A percentile compares a stretch with the other conserved stretches of the same genome.
Evolutionary conservation across 2,113 vertebrate species (phyloP).

Genomic region (Xyrauchen texanus): DNA sequence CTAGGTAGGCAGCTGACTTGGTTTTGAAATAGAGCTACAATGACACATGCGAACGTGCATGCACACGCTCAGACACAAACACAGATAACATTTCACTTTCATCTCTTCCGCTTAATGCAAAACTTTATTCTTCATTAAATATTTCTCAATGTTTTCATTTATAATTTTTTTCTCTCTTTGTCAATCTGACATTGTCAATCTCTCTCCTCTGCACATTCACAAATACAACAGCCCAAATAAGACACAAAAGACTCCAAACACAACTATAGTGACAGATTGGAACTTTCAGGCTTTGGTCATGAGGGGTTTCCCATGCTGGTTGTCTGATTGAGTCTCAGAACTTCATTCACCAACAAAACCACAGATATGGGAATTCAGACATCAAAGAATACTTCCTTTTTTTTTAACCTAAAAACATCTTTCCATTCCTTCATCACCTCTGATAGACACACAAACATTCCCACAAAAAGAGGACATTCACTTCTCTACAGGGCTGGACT

Average conservation of each 20-base stretch:
- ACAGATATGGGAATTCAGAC: conserved; percentile 58
- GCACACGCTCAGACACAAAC: no score
- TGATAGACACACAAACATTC: conserved; percentile 34
- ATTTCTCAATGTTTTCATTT: neutral
- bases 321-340: conserved; percentile 61
- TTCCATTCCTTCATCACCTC: conserved; percentile 46
- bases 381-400: conserved; percentile 62
- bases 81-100: neutral
- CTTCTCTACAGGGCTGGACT: no score
- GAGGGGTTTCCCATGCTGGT: conserved; percentile 70
- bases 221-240: conserved; percentile 19
- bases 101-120: conserved; percentile 4
- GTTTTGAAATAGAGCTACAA: no score
- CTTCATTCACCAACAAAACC: conserved; percentile 60
- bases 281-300: conserved; percentile 43
- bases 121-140: conserved; percentile 4
- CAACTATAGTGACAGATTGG: conserved; percentile 37
- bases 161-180: conserved; percentile 49
- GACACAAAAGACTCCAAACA: conserved; percentile 56
- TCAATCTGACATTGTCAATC: conserved; percentile 49
- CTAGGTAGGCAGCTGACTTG: no score
- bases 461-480: conserved; percentile 7
- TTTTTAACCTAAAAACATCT: conserved; percentile 53
- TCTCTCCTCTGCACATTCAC: conserved; percentile 42
- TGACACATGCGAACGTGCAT: no score